phyloP scores from a whole-genome alignment of 2,797 vertebrate species.

The Girardinus metallicus region DNA sequence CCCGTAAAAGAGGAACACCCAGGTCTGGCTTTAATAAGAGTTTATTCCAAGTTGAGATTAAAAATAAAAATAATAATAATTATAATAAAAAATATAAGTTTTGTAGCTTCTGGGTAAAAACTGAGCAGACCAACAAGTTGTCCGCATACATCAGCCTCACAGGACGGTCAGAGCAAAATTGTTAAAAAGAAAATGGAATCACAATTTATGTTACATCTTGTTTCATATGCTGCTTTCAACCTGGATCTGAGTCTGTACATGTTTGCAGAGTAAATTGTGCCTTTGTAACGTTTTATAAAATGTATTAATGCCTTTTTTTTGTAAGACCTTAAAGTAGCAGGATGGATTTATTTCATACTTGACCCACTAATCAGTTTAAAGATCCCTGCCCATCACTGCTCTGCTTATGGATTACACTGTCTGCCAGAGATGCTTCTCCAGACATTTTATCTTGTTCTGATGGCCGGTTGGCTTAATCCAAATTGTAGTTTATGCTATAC shows the following conservation, averaged over 20 bases:
- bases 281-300: background rate
- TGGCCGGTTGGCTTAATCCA: too few relatives aligned
- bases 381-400: background rate
- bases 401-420: background rate
- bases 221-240: background rate
- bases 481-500: background rate
- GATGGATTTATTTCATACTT: background rate
- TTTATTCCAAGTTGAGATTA: constrained; percentile 51
- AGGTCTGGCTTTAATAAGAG: constrained; percentile 55
- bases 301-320: background rate
- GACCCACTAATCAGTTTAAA: background rate
- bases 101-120: constrained; percentile 10
- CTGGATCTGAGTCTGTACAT: background rate
- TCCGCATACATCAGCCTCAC: background rate
- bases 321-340: background rate
- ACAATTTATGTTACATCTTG: background rate
- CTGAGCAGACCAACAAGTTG: background rate
- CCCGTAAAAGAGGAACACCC: constrained; percentile 57
- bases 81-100: background rate
- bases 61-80: constrained; percentile 7
- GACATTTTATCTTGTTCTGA: background rate
- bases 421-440: background rate
- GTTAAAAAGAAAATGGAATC: background rate
- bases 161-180: background rate
- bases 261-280: background rate